Evolutionary conservation across 1,140 invertebrate genomes (phyloP).

Genomic region (Telenomus remus): DNA sequence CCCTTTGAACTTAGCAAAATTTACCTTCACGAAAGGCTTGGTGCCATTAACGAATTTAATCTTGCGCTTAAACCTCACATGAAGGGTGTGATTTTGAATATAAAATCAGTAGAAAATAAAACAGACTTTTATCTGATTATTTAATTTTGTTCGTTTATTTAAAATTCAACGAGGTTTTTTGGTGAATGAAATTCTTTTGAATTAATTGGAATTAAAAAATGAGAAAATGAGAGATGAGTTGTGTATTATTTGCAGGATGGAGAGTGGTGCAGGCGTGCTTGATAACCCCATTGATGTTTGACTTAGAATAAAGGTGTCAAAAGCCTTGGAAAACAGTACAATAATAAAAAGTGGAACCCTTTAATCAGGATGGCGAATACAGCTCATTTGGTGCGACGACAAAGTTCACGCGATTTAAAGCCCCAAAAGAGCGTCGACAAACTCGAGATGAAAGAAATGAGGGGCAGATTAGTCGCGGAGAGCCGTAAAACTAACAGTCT

Average conservation of each 20-base stretch:
- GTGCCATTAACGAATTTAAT: no score
- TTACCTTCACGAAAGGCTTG: no score
- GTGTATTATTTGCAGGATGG: constrained; percentile 64
- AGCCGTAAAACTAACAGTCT: constrained; percentile 78
- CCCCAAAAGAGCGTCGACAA: constrained; percentile 88
- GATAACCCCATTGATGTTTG: constrained; percentile 59
- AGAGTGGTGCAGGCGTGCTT: constrained; percentile 58
- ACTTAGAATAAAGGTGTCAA: constrained; percentile 44
- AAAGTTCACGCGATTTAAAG: constrained; percentile 88
- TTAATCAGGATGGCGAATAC: constrained; percentile 83
- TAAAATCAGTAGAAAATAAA: no score
- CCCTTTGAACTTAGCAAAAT: no score
- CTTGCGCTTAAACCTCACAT: no score
- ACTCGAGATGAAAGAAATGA: constrained; percentile 89
- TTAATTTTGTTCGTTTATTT: no score
- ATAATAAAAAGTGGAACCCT: no score
- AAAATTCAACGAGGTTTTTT: no score
- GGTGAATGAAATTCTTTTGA: no score
- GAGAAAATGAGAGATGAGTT: no score
- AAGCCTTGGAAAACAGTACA: constrained; percentile 19
- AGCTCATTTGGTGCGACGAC: constrained; percentile 88
- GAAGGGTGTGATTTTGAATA: no score
- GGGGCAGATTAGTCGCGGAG: constrained; percentile 86
- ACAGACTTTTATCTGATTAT: no score
- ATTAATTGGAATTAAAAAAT: background rate